Conservation (phyloP, 2,888 invertebrate species). For the Marronus borbonicus region DNA sequence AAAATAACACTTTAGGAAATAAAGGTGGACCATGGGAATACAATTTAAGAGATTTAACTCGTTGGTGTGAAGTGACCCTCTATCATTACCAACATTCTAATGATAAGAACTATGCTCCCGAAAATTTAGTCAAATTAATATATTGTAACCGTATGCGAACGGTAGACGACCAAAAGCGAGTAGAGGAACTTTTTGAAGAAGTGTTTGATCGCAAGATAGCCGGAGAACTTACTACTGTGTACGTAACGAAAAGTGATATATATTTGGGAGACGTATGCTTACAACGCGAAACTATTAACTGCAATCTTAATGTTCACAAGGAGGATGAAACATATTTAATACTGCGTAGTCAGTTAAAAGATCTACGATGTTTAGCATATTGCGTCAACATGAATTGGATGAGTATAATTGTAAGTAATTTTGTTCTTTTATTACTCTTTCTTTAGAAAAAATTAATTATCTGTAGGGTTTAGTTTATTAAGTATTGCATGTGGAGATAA, state of each 20-base stretch:
- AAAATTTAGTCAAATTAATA: constrained; percentile 82
- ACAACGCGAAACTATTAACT: constrained; percentile 58
- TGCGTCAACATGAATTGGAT: constrained; percentile 95
- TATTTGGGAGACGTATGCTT: constrained; percentile 79
- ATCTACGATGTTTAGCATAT: constrained; percentile 85
- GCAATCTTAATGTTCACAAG: constrained; percentile 62
- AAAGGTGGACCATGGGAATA: constrained; percentile 96
- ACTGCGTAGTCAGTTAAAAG: constrained; percentile 75
- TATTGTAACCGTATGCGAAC: constrained; percentile 92
- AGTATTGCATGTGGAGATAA: neutral
- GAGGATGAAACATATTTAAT: constrained; percentile 69
- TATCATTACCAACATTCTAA: constrained; percentile 65
- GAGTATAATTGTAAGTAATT: constrained; percentile 82
- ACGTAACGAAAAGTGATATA: constrained; percentile 75
- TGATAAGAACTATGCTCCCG: constrained; percentile 67
- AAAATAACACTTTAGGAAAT: constrained; percentile 81
- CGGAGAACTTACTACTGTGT: constrained; percentile 74
- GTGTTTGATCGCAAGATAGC: constrained; percentile 72
- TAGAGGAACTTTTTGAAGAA: constrained; percentile 71
- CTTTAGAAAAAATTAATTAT: too few relatives aligned
- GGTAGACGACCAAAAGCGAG: constrained; percentile 81
- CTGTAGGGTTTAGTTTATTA: neutral
- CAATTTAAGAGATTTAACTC: constrained; percentile 93
- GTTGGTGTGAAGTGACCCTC: constrained; percentile 90
- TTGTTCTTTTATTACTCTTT: neutral